A percentile compares a stretch with the other conserved stretches of the same genome.
These are phyloP conservation scores for Epistrophe eligans DNA, from an alignment of 2,888 invertebrate genomes.

Conservation along the genomic window DNA sequence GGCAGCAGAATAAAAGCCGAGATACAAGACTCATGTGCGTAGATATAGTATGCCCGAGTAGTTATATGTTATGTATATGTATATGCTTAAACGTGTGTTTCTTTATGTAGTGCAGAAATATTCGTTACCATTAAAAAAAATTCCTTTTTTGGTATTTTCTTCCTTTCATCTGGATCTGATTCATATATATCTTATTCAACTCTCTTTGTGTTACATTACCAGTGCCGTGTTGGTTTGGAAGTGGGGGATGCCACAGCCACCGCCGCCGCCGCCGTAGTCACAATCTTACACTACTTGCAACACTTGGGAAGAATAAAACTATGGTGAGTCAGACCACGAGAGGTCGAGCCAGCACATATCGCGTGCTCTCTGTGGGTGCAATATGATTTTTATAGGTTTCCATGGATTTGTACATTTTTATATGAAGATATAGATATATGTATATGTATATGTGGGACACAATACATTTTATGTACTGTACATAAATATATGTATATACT, in stretches of 20 bases:
- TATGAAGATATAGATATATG: slow-evolving; percentile 5
- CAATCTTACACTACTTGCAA: not conserved
- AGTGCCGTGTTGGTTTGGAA: not conserved
- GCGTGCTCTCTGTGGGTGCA: slow-evolving; percentile 60
- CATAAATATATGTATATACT: not conserved
- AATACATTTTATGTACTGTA: no score
- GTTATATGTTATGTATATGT: not conserved
- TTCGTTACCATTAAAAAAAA: slow-evolving; percentile 64
- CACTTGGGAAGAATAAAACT: slow-evolving; percentile 18
- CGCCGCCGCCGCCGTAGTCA: no score
- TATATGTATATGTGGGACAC: not conserved
- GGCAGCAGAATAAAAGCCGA: slow-evolving; percentile 21
- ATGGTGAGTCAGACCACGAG: not conserved
- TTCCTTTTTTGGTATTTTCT: slow-evolving; percentile 20
- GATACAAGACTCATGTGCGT: slow-evolving; percentile 51
- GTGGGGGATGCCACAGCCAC: not conserved
- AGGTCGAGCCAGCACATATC: slow-evolving; percentile 22
- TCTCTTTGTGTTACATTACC: not conserved
- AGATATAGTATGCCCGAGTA: not conserved
- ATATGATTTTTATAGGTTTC: slow-evolving; percentile 70
- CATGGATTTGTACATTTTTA: slow-evolving; percentile 29
- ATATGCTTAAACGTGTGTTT: slow-evolving; percentile 29
- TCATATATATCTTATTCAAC: slow-evolving; percentile 56
- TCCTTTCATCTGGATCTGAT: slow-evolving; percentile 57
- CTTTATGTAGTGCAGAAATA: slow-evolving; percentile 70